phyloP scores from a whole-genome alignment of 2,113 vertebrate genomes.

The Balaenoptera acutorostrata region DNA sequence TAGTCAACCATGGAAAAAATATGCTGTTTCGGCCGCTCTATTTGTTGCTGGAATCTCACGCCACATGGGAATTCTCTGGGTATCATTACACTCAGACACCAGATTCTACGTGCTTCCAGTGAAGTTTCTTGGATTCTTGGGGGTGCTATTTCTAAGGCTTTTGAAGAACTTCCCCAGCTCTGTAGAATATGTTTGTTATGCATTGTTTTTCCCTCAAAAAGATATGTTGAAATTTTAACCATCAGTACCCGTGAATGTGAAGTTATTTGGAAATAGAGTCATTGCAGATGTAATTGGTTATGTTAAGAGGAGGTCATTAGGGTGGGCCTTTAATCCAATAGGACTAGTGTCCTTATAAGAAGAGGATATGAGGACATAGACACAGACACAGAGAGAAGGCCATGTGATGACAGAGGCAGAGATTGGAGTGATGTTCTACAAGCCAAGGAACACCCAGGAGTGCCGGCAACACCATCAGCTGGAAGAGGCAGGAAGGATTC shows the following conservation, averaged over 20 bases:
- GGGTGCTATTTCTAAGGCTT: not conserved
- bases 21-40: accelerated
- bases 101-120: not conserved
- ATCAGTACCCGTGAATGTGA: not conserved
- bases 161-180: not conserved
- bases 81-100: too few species aligned
- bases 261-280: not conserved
- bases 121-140: not conserved
- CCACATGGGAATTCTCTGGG: not conserved
- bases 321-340: not conserved
- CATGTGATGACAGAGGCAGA: not conserved
- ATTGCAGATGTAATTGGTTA: not conserved
- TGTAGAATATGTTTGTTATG: not conserved
- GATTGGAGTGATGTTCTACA: not conserved
- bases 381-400: not conserved
- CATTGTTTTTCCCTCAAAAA: not conserved
- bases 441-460: not conserved
- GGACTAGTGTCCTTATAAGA: not conserved
- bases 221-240: too few species aligned
- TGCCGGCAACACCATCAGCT: accelerated
- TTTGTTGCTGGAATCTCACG: accelerated
- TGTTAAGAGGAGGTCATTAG: not conserved
- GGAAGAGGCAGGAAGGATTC: not conserved
- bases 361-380: not conserved
- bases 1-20: too few species aligned